These are phyloP conservation scores for Drosophila vallismaia DNA, from an alignment of 2,888 invertebrate species.

Conservation along the genomic window DNA sequence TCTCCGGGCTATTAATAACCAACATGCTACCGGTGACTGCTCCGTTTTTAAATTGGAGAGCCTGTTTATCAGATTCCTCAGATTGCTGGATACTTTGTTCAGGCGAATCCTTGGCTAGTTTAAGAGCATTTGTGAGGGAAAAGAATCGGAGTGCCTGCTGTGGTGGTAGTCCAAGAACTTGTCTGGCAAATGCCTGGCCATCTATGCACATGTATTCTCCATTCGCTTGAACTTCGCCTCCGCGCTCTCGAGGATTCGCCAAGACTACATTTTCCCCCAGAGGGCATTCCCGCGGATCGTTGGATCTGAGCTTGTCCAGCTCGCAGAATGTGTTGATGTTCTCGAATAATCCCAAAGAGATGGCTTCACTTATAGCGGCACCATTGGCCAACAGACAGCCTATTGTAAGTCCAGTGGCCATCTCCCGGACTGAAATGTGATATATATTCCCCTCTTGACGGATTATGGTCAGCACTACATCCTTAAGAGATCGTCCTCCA, in stretches of 20 bases:
- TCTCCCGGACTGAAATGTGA: slow-evolving; percentile 64
- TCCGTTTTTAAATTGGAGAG: slow-evolving; percentile 7
- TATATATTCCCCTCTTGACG: slow-evolving; percentile 64
- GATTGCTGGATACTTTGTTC: background rate
- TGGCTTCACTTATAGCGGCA: slow-evolving; percentile 57
- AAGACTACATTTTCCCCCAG: slow-evolving; percentile 47
- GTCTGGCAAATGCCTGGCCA: slow-evolving; percentile 41
- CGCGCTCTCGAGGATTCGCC: background rate
- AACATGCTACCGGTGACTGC: slow-evolving; percentile 10
- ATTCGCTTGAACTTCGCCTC: background rate
- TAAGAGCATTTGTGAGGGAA: slow-evolving; percentile 14
- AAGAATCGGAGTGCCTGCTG: slow-evolving; percentile 14
- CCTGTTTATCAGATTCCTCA: background rate
- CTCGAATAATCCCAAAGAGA: slow-evolving; percentile 49
- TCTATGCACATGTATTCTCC: background rate
- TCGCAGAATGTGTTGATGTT: slow-evolving; percentile 55
- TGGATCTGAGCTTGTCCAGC: slow-evolving; percentile 39
- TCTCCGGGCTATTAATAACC: background rate
- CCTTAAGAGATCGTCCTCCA: slow-evolving; percentile 4
- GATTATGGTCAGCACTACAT: slow-evolving; percentile 58
- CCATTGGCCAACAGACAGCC: slow-evolving; percentile 66
- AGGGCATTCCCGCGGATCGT: slow-evolving; percentile 6
- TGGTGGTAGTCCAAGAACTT: slow-evolving; percentile 41
- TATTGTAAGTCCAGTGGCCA: slow-evolving; percentile 38
- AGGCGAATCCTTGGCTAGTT: slow-evolving; percentile 10